Percentiles rank a stretch among this genome's conserved stretches.
Conservation (phyloP, 2,113 vertebrate species). For the Oryzias celebensis region DNA sequence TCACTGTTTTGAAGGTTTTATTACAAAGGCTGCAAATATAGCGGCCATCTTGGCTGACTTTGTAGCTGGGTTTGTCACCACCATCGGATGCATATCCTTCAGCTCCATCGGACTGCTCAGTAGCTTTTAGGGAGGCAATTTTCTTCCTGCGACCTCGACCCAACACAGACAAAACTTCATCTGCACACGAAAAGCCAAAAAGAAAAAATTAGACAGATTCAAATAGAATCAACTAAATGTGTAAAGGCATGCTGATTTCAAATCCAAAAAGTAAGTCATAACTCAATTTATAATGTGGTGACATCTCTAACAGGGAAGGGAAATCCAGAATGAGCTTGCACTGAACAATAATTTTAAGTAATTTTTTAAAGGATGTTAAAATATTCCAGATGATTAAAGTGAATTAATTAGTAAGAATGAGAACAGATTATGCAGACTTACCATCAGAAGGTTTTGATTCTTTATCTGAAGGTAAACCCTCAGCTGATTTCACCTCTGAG, state of each 20-base stretch:
- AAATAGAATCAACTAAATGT: neutral
- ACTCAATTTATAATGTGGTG: neutral
- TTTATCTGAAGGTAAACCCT: conserved; percentile 47
- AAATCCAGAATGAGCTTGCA: too few species aligned
- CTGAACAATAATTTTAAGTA: too few species aligned
- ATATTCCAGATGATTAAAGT: neutral
- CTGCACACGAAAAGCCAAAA: conserved; percentile 21
- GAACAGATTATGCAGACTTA: conserved; percentile 12
- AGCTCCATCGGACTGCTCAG: conserved; percentile 35
- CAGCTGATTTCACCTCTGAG: conserved; percentile 43
- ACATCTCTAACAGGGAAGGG: too few species aligned
- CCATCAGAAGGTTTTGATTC: conserved; percentile 34
- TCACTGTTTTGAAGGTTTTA: conserved; percentile 97
- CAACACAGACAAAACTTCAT: conserved; percentile 44
- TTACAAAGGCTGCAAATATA: conserved; percentile 89
- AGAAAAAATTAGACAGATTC: neutral
- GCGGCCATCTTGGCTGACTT: conserved; percentile 87
- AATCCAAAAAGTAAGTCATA: neutral
- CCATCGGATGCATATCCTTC: conserved; percentile 64
- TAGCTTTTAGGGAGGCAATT: conserved; percentile 48
- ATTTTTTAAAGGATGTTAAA: neutral
- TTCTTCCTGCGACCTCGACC: conserved; percentile 69
- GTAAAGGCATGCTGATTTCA: neutral
- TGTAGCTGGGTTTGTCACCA: conserved; percentile 75
- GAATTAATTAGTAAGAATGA: too few species aligned